Conservation (phyloP, 2,888 invertebrate species). For the Sarcophaga variegata region DNA sequence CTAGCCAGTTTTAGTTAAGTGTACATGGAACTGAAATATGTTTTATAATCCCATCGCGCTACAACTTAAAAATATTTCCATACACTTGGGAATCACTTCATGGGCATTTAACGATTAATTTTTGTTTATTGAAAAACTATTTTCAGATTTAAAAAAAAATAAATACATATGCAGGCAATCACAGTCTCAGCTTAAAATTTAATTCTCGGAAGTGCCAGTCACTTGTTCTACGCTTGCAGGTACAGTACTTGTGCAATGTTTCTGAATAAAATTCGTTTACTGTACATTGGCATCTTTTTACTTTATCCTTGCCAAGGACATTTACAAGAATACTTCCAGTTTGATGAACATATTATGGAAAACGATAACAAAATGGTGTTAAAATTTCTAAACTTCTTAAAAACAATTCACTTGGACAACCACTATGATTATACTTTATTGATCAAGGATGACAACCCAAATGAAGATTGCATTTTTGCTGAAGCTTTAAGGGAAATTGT, state of each 20-base stretch:
- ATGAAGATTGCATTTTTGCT: conserved; percentile 22
- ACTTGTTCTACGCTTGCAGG: not conserved
- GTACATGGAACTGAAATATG: no score
- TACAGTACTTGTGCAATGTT: conserved; percentile 8
- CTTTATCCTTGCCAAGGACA: conserved; percentile 1
- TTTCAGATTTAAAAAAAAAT: no score
- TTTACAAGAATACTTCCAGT: not conserved
- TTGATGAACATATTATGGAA: not conserved
- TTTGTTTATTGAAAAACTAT: no score
- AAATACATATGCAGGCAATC: no score
- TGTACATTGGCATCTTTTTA: not conserved
- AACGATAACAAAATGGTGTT: not conserved
- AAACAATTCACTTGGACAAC: not conserved
- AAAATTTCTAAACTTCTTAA: conserved; percentile 14
- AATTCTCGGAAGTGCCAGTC: not conserved
- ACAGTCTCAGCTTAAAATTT: not conserved
- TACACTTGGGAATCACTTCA: no score
- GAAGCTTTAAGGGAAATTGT: not conserved
- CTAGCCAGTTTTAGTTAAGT: no score
- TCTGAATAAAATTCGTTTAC: conserved; percentile 2
- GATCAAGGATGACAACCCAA: not conserved
- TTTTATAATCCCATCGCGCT: no score
- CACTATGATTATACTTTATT: conserved; percentile 37
- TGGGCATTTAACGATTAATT: no score
- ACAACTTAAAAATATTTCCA: no score